Conservation (phyloP, 2,113 vertebrate species). For the Abramis brama region DNA sequence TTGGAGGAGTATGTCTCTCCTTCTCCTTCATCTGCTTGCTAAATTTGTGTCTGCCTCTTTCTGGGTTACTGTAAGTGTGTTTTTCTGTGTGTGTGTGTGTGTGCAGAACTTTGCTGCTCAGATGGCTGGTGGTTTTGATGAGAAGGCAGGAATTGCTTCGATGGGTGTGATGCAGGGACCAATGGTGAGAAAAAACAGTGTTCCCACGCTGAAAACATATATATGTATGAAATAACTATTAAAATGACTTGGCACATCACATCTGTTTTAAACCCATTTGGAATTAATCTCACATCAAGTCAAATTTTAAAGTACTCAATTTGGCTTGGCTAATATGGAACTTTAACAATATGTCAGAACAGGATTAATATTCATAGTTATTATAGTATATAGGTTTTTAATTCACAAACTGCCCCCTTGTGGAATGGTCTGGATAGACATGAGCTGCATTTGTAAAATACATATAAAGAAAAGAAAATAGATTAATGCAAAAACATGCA, state of each 20-base stretch:
- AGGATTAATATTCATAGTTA: neutral
- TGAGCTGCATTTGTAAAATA: too few species aligned
- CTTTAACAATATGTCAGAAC: neutral
- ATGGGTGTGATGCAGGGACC: conserved; percentile 96
- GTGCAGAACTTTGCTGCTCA: conserved; percentile 92
- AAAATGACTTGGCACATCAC: neutral
- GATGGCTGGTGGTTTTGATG: conserved; percentile 90
- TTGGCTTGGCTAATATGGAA: neutral
- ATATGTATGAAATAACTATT: neutral
- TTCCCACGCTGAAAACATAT: neutral
- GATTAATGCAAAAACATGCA: neutral
- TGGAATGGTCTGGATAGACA: neutral
- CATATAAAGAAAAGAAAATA: too few species aligned
- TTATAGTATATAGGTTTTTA: neutral
- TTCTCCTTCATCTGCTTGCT: neutral
- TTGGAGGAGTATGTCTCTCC: conserved; percentile 84
- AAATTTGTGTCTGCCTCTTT: neutral
- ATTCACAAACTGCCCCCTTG: neutral
- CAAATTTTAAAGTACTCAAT: neutral
- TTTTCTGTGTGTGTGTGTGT: conserved; percentile 12
- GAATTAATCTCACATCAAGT: neutral
- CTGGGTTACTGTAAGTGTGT: conserved; percentile 42
- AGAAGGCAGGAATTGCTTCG: conserved; percentile 86
- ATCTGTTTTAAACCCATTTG: neutral
- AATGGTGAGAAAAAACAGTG: conserved; percentile 78